Percentiles rank a stretch among this genome's conserved stretches.
Conservation (phyloP, 2,888 invertebrate species). For the Biston stratarius region DNA sequence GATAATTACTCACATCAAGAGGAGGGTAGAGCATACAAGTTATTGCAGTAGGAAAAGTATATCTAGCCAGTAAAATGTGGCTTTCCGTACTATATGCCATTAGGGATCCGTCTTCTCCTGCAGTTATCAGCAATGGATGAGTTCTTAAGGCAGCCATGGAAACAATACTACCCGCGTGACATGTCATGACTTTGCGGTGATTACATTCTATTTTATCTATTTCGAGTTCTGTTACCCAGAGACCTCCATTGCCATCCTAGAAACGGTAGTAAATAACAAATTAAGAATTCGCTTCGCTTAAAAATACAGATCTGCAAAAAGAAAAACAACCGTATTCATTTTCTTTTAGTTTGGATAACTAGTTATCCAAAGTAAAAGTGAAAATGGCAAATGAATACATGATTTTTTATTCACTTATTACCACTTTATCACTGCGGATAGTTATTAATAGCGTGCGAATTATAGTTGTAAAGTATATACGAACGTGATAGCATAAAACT, state of each 20-base stretch:
- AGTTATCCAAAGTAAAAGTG: too few relatives aligned
- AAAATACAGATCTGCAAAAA: too few relatives aligned
- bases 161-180: conserved; percentile 91
- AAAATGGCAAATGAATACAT: too few relatives aligned
- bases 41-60: conserved; percentile 83
- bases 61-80: conserved; percentile 86
- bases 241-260: conserved; percentile 94
- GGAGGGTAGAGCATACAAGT: conserved; percentile 90
- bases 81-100: conserved; percentile 90
- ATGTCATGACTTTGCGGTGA: conserved; percentile 85
- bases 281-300: too few relatives aligned
- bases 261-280: neutral
- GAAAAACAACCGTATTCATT: too few relatives aligned
- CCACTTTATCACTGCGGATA: too few relatives aligned
- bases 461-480: neutral
- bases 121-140: conserved; percentile 89
- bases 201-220: conserved; percentile 76
- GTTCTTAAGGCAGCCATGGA: conserved; percentile 90
- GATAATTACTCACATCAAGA: conserved; percentile 80
- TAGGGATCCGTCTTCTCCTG: conserved; percentile 91
- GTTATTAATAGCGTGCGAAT: neutral
- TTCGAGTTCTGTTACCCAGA: conserved; percentile 84
- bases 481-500: conserved; percentile 45
- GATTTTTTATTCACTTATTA: too few relatives aligned
- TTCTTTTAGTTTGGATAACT: too few relatives aligned